Evolutionary conservation across 2,888 invertebrate species (phyloP), one percentile per base, ranked within the genome.

Genomic region (Caenorhabditis doughertyi): DNA sequence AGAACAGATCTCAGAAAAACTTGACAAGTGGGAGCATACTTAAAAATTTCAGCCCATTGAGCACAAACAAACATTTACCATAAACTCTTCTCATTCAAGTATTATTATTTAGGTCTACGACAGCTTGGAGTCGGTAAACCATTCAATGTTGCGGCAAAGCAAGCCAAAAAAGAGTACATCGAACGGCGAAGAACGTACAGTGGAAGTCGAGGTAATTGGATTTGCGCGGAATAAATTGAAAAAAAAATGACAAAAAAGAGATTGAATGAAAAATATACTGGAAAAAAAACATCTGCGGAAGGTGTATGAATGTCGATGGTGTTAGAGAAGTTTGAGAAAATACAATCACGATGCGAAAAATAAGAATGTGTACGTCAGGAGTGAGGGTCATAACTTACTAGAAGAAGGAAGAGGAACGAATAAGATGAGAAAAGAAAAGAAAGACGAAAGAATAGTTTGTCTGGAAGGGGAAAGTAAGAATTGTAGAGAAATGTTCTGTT

Each of bases 121-220:
- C 85, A 85, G 13, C 53, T 87, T 0, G 83, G 85, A 18, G 84
- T 88, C 9, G 88, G 88, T 42, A 88, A 88, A 79, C 73, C 85
- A n/a, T 88, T 87, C 74, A 84, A 85, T 65, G 60, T 81, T 11
- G 88, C 88, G 0, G 88, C 87, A 8, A 84, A 77, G 58, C 85
- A 88, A 39, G 88, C 88, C 23, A 87, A 86, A 65, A 84, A 88
- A 56, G 87, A 88, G 53, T 88, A 84, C 68, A 79, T 87, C 11
- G 86, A 88, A 70, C 55, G 84, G 60, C 29, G 86, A 74, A 68
- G 77, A 71, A 77, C 77, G 44, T 77, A 82, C 68, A 82, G 77
- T 58, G 82, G 77, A 67, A 82, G 82, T 68, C 70, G 73, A 73
- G 82, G 82, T 82, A 77, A 71, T 67, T 49, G 35, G 53, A 58